phyloP scores from a whole-genome alignment of 2,113 vertebrate genomes.

The human (Homo sapiens) region DNA sequence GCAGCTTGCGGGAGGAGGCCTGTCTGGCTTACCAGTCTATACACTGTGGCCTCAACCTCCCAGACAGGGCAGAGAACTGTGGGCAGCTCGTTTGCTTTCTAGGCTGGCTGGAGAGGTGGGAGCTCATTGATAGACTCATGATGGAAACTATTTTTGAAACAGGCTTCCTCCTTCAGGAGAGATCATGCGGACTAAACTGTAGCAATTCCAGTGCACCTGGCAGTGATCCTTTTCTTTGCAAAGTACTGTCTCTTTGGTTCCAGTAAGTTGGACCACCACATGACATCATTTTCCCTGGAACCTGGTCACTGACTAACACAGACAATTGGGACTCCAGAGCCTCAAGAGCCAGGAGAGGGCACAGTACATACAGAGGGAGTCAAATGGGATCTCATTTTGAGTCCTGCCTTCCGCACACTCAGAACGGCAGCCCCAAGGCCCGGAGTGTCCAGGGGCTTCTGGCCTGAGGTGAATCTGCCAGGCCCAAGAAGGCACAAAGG shows the following conservation, averaged over 20 bases:
- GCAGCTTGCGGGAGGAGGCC: background rate
- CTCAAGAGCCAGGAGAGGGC: background rate
- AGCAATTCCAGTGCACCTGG: background rate
- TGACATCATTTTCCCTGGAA: background rate
- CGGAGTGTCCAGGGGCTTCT: background rate
- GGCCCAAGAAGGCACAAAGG: background rate
- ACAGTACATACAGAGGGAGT: too few relatives aligned
- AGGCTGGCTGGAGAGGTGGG: too few relatives aligned
- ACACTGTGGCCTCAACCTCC: fast-evolving
- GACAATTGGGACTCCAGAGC: background rate
- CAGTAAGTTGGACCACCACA: background rate
- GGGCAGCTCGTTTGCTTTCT: background rate
- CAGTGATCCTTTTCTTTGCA: background rate
- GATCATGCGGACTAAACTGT: fast-evolving
- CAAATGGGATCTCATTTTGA: background rate
- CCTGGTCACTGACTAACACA: background rate
- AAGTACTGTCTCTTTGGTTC: background rate
- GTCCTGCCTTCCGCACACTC: background rate
- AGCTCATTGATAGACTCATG: background rate
- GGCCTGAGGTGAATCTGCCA: background rate
- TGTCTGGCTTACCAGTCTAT: background rate
- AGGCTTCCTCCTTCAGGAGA: background rate
- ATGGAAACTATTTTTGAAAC: background rate
- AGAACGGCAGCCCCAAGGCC: background rate
- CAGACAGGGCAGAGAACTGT: background rate